Conservation (phyloP, 2,888 invertebrate genomes). For the Drosophila mulleri region DNA sequence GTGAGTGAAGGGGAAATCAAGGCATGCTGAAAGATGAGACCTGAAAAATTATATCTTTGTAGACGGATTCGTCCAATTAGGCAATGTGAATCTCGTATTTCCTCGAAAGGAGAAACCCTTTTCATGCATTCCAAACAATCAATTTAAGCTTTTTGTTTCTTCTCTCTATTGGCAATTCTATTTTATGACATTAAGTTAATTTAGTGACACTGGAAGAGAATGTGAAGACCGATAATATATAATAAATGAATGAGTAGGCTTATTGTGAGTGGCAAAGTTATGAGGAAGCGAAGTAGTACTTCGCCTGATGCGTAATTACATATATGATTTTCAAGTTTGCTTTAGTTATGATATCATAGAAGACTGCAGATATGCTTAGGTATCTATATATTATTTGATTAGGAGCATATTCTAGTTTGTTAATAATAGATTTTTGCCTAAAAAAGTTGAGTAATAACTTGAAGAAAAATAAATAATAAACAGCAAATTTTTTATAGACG, state of each 20-base stretch:
- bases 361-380: too few species aligned
- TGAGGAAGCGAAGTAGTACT: not conserved
- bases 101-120: not conserved
- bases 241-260: not conserved
- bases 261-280: not conserved
- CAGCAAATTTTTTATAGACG: too few species aligned
- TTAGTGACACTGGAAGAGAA: not conserved
- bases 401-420: too few species aligned
- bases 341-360: too few species aligned
- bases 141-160: not conserved
- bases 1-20: not conserved
- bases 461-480: too few species aligned
- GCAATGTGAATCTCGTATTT: not conserved
- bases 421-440: too few species aligned
- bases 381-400: too few species aligned
- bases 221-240: not conserved
- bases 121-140: not conserved
- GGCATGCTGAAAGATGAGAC: not conserved
- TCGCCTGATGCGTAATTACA: too few species aligned
- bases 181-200: not conserved
- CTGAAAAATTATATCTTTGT: not conserved
- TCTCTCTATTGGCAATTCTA: not conserved
- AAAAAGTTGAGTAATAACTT: too few species aligned
- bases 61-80: constrained; percentile 1
- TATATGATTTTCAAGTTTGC: too few species aligned